Conservation (phyloP, 2,888 invertebrate genomes). For the Scaptomyza polygonia region DNA sequence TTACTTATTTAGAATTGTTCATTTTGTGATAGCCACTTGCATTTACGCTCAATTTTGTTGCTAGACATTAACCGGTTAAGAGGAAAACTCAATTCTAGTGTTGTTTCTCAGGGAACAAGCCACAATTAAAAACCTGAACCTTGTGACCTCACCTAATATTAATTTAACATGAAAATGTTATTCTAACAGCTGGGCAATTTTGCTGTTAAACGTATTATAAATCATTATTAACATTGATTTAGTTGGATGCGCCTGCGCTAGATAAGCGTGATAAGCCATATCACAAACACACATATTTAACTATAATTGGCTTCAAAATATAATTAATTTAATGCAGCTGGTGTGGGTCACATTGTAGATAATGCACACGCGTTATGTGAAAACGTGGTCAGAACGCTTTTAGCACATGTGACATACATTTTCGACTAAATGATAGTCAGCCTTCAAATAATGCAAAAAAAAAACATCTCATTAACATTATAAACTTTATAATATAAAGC, state of each 20-base stretch:
- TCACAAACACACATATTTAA: slow-evolving; percentile 18
- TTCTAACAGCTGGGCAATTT: background rate
- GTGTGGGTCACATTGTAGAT: background rate
- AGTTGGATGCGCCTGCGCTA: slow-evolving; percentile 16
- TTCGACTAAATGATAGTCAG: slow-evolving; percentile 8
- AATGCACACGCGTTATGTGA: background rate
- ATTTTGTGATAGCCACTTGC: slow-evolving; percentile 1
- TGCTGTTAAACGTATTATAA: background rate
- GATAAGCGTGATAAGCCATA: slow-evolving; percentile 25
- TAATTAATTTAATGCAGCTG: slow-evolving; percentile 11
- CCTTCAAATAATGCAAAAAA: slow-evolving; percentile 16
- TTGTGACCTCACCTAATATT: background rate
- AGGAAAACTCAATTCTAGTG: background rate
- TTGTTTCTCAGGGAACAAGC: background rate
- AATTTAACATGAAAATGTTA: background rate
- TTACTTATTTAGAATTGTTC: background rate
- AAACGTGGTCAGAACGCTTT: slow-evolving; percentile 31
- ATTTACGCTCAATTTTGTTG: background rate
- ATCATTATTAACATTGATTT: slow-evolving; percentile 8
- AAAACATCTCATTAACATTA: slow-evolving; percentile 37
- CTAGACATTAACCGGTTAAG: slow-evolving; percentile 1
- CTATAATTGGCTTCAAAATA: slow-evolving; percentile 6
- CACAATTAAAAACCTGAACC: background rate
- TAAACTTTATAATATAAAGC: background rate
- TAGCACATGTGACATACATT: slow-evolving; percentile 15